Evolutionary conservation across 2,888 invertebrate species (phyloP).

Genomic region (Drosophila putrida): DNA sequence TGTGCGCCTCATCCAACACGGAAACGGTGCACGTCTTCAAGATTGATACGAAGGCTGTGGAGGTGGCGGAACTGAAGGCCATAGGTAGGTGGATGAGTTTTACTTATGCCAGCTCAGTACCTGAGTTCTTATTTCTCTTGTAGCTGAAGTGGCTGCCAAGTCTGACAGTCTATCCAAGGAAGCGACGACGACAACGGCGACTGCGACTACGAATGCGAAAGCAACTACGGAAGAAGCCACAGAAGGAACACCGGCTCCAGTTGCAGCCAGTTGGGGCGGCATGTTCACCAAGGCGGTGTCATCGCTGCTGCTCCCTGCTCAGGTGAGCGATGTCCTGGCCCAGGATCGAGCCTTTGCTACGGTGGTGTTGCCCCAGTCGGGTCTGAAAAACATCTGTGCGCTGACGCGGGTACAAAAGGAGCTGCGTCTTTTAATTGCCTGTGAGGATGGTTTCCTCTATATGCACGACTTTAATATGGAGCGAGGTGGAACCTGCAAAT

Average conservation of each 20-base stretch:
- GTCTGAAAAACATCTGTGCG: constrained; percentile 83
- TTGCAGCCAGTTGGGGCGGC: constrained; percentile 80
- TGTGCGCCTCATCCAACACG: constrained; percentile 85
- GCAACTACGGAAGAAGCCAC: constrained; percentile 9
- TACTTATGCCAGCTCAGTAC: neutral
- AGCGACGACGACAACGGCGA: constrained; percentile 1
- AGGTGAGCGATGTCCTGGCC: constrained; percentile 84
- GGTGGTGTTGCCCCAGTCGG: constrained; percentile 83
- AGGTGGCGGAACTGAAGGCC: constrained; percentile 80
- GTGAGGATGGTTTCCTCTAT: constrained; percentile 85
- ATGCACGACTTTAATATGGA: constrained; percentile 84
- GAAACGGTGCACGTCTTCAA: constrained; percentile 85
- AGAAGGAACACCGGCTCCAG: constrained; percentile 25
- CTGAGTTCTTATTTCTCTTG: neutral
- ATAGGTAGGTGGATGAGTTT: constrained; percentile 51
- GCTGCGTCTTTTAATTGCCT: constrained; percentile 83
- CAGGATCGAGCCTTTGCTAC: constrained; percentile 85
- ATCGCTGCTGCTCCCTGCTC: constrained; percentile 83
- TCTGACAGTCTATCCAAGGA: constrained; percentile 51
- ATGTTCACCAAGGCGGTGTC: constrained; percentile 84
- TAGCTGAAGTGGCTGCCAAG: constrained; percentile 70
- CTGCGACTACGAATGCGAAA: neutral
- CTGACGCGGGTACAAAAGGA: constrained; percentile 83
- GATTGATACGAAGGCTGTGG: constrained; percentile 82
- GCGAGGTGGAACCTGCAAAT: constrained; percentile 83